Base-by-base conservation (phyloP, 2,113 vertebrate species). In the Indicator maculatus region DNA sequence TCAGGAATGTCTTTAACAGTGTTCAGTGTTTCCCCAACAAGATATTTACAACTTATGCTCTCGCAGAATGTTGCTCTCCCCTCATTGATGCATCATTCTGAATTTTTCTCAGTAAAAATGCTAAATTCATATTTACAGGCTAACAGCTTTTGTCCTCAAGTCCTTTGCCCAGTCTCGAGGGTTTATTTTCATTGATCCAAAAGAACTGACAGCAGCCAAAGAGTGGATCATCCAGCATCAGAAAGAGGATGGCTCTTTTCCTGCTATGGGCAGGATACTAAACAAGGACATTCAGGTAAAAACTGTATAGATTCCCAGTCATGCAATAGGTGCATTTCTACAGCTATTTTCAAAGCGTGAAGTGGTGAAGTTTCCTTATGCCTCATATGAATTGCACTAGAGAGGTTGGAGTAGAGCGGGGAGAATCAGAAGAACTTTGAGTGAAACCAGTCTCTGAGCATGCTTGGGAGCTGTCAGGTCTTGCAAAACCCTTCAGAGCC, bases 241-340 rank as follows among this genome's bases (percentile, higher is more conserved):
- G 97, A 98, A 97, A 52, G 98, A 97, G 3, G 99, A 99, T 4
- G 99, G 99, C 28, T 99, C 98, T 36, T 99, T 99, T 84, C 98
- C 99, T 9, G 98, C 98, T 5, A 98, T 99, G 98, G 99, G 99
- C 45, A 98, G 98, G 94, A 98, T 99, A 85, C 97, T 99, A 38
- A 99, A 99, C 94, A 99, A 99, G 96, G 99, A 99, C 95, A 98
- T 99, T 87, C 99, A 99, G 99, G 99, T 99, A 94, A 97, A 79
- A 82, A 61, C 11, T 59, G 1, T 11, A 21, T 8, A 41, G 61
- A 21, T 33, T 60, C 61, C 47, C 20, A 23, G 26, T 24, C 13
- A 11, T 28, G 44, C 30, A 63, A 28, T 10, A 64, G 16, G 16
- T 18, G 31, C 26, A 21, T 74, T 88, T 85, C 75, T 6, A 1